Conservation (phyloP, 2,888 invertebrate genomes). For the Chorisops tibialis region DNA sequence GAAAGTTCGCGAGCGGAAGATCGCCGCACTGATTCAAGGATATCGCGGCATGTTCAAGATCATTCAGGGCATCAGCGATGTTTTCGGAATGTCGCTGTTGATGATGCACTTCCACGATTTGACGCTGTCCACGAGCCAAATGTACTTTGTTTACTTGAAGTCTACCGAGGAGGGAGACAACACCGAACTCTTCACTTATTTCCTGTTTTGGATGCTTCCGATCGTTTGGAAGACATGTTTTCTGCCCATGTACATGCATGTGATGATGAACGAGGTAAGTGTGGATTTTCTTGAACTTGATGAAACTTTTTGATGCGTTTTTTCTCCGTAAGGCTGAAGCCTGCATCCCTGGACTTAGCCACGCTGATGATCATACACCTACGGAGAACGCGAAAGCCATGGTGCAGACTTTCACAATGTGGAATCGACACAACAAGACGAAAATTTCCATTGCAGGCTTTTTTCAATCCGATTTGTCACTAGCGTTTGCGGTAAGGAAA, state of each 20-base stretch:
- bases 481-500: conserved; percentile 17
- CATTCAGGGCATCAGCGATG: conserved; percentile 11
- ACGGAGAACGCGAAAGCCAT: not conserved
- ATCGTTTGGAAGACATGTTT: conserved; percentile 17
- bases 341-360: not conserved
- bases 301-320: not conserved
- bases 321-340: conserved; percentile 4
- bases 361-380: conserved; percentile 2
- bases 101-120: conserved; percentile 26
- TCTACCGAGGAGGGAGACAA: conserved; percentile 4
- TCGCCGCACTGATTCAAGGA: not conserved
- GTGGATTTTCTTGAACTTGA: no score
- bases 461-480: conserved; percentile 10
- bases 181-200: not conserved
- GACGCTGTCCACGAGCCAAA: conserved; percentile 19
- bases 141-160: conserved; percentile 20
- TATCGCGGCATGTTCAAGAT: conserved; percentile 3
- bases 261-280: conserved; percentile 15
- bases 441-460: conserved; percentile 9
- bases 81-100: conserved; percentile 15
- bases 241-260: conserved; percentile 19
- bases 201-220: conserved; percentile 27
- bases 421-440: conserved; percentile 21
- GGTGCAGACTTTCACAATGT: conserved; percentile 3
- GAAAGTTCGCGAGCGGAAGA: not conserved